phyloP scores from a whole-genome alignment of 2,888 invertebrate genomes.

The Galeruca laticollis region DNA sequence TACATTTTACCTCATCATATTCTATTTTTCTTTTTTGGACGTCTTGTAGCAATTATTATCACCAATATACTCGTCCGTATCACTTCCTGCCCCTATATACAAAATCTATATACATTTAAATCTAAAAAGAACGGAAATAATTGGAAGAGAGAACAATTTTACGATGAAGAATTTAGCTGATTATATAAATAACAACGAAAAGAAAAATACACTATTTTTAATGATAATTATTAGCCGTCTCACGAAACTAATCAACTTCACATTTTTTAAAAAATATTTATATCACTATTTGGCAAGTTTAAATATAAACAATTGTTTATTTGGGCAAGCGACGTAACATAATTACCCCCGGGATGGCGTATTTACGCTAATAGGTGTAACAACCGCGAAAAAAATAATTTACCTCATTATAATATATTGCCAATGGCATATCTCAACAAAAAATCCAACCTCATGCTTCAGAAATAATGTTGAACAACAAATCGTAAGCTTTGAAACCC shows the following conservation, averaged over 20 bases:
- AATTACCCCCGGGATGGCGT: too few species aligned
- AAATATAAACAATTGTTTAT: too few species aligned
- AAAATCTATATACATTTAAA: slow-evolving; percentile 46
- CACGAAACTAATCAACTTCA: neutral
- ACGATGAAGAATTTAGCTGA: neutral
- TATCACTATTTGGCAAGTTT: too few species aligned
- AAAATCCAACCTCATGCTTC: too few species aligned
- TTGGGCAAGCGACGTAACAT: too few species aligned
- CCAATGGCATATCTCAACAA: too few species aligned
- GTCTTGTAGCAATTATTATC: slow-evolving; percentile 22
- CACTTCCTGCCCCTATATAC: slow-evolving; percentile 43
- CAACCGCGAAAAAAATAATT: too few species aligned
- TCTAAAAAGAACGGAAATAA: slow-evolving; percentile 20
- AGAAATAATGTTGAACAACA: too few species aligned
- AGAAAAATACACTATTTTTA: slow-evolving; percentile 8
- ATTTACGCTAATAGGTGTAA: too few species aligned
- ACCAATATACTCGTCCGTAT: slow-evolving; percentile 16
- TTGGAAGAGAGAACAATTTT: slow-evolving; percentile 21
- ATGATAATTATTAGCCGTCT: slow-evolving; percentile 13
- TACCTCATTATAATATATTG: too few species aligned
- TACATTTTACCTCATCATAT: slow-evolving; percentile 9
- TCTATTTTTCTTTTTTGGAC: slow-evolving; percentile 37
- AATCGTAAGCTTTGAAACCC: too few species aligned
- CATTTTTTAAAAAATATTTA: neutral
- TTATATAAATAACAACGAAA: slow-evolving; percentile 12